phyloP scores from a whole-genome alignment of 2,888 invertebrate genomes.

The Macaria liturata region DNA sequence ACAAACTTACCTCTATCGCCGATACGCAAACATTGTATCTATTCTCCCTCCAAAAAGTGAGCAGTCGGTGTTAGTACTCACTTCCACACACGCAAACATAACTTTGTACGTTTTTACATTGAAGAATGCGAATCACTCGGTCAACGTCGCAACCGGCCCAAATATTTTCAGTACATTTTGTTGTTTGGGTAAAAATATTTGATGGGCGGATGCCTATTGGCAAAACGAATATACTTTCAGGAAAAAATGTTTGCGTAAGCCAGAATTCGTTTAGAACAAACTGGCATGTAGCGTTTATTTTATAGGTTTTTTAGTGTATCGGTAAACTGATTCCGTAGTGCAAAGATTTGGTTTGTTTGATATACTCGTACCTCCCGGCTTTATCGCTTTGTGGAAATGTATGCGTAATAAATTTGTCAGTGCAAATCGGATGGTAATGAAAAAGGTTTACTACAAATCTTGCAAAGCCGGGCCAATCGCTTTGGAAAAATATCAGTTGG shows the following conservation, averaged over 20 bases:
- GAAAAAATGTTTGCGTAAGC: constrained; percentile 17
- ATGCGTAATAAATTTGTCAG: background rate
- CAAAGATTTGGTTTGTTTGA: constrained; percentile 10
- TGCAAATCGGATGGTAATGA: too few relatives aligned
- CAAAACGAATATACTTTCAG: constrained; percentile 20
- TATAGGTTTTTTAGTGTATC: constrained; percentile 20
- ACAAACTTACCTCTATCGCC: constrained; percentile 41
- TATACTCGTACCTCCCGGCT: background rate
- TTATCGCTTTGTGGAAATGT: background rate
- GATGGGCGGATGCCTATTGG: constrained; percentile 24
- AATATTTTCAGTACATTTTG: constrained; percentile 43
- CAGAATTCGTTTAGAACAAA: constrained; percentile 23
- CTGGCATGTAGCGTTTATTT: constrained; percentile 10
- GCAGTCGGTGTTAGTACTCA: constrained; percentile 27
- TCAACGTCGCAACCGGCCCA: constrained; percentile 42
- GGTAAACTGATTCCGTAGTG: constrained; percentile 8
- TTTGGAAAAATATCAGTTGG: constrained; percentile 10
- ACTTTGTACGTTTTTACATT: constrained; percentile 41
- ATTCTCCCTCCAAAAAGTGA: constrained; percentile 23
- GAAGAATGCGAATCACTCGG: constrained; percentile 45
- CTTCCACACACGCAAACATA: constrained; percentile 37
- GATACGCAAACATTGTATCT: constrained; percentile 29
- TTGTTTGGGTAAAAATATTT: constrained; percentile 39
- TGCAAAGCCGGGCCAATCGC: background rate
- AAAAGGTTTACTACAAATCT: background rate